Percentiles rank a stretch among this genome's conserved stretches.
Evolutionary conservation across 1,140 invertebrate species (phyloP).

Genomic region (Wiebesia pumilae): DNA sequence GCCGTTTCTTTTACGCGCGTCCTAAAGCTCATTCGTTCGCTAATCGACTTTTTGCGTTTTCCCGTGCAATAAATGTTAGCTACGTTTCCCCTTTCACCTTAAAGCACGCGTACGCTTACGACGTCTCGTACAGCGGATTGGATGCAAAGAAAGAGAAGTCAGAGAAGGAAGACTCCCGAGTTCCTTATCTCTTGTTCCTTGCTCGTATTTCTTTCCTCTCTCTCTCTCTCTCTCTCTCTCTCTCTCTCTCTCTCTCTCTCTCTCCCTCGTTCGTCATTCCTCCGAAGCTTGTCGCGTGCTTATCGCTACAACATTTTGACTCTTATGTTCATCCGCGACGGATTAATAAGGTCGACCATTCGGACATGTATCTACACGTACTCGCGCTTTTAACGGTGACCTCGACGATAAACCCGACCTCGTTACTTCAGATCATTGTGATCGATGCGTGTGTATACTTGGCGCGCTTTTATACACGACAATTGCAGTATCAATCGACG

Average conservation of each 20-base stretch:
- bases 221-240: not conserved
- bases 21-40: too few relatives aligned
- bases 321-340: not conserved
- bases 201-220: not conserved
- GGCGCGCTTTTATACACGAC: not conserved
- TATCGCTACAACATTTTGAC: not conserved
- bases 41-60: too few relatives aligned
- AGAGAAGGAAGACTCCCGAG: too few relatives aligned
- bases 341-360: conserved; percentile 4
- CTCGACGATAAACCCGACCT: conserved; percentile 23
- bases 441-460: not conserved
- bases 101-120: too few relatives aligned
- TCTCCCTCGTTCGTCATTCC: not conserved
- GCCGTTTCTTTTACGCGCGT: too few relatives aligned
- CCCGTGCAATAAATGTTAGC: too few relatives aligned
- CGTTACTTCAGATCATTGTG: conserved; percentile 15
- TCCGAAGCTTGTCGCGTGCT: not conserved
- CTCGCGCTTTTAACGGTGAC: conserved; percentile 1
- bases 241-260: not conserved
- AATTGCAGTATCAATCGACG: not conserved
- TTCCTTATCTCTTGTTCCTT: too few relatives aligned
- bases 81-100: too few relatives aligned
- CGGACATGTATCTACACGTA: not conserved
- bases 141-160: too few relatives aligned
- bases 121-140: too few relatives aligned